These are phyloP conservation scores for Dermatemys mawii DNA, from an alignment of 2,113 vertebrate genomes.

Conservation along the genomic window DNA sequence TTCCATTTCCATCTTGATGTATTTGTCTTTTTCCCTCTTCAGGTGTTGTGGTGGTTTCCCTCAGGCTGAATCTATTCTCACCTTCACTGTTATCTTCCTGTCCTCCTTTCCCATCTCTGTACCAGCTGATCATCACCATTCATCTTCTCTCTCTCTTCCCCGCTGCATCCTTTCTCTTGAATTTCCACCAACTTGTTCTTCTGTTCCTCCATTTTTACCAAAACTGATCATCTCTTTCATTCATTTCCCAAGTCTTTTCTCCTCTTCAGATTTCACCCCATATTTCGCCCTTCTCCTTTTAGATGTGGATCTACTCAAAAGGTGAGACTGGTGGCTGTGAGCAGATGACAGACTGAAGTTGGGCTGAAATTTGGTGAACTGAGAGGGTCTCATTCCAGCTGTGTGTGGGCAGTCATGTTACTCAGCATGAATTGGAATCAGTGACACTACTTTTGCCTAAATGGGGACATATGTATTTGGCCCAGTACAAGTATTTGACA, in stretches of 20 bases:
- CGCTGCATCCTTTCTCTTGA: neutral
- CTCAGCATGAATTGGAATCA: neutral
- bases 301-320: neutral
- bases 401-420: neutral
- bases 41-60: constrained; percentile 64
- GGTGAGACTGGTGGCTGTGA: neutral
- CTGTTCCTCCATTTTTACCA: neutral
- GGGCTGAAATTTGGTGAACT: neutral
- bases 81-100: neutral
- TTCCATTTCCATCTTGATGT: constrained; percentile 38
- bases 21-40: constrained; percentile 61
- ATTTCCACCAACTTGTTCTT: neutral
- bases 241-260: neutral
- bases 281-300: neutral
- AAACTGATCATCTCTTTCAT: neutral
- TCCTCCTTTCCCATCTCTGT: neutral
- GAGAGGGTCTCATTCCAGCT: neutral
- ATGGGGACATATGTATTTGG: accelerated
- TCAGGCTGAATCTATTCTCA: constrained; percentile 50
- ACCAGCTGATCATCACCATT: neutral
- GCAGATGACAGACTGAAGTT: neutral
- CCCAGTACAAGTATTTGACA: accelerated
- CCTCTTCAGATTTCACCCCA: neutral
- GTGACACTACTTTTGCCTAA: accelerated
- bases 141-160: neutral